Evolutionary conservation across 2,113 vertebrate genomes (phyloP), one percentile per base, ranked within the genome.

Genomic region (Cyprinodon tularosa): DNA sequence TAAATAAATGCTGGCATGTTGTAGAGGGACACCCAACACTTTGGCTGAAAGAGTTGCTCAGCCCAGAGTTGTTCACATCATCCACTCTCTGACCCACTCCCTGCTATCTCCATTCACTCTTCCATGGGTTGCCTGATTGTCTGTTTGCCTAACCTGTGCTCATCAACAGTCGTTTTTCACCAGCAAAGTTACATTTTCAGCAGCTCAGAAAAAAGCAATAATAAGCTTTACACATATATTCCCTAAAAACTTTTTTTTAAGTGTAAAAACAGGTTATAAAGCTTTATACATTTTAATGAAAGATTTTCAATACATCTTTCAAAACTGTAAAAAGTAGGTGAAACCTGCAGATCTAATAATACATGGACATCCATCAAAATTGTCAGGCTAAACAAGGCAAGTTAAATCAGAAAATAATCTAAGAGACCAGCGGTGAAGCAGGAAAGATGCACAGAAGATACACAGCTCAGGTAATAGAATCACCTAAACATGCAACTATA

Each of bases 1-100:
- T 92, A 94, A 93, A 94, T 93, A 94, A 93, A 93, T 62, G 86
- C 83, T 81, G 89, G 92, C 89, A 94, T 94, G 93, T 90, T 88
- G 83, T 81, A 76, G 66, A 82, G 86, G 86, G 91, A 91, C 88
- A 94, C 74, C 57, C 80, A 72, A 94, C 85, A 91, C 91, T 80
- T 40, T 77, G 83, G 84, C 79, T 90, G 88, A 91, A 87, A 86
- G 76, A 88, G 81, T 83, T 74, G 74, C 79, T 91, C 85, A 85
- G 29, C 78, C 82, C 83, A 50, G 59, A 82, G 77, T 73, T 83
- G 82, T 84, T 81, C 87, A 83, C 76, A 62, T 76, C 69, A 80
- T 72, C 80, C 72, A 76, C 36, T 81, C 71, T 77, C 76, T 88
- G 76, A 87, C 79, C 84, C 79, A 60, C 62, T 4, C 3, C 42